Evolutionary conservation across 1,140 invertebrate species (phyloP).

Genomic region (Pseudomyrmex pallidus): DNA sequence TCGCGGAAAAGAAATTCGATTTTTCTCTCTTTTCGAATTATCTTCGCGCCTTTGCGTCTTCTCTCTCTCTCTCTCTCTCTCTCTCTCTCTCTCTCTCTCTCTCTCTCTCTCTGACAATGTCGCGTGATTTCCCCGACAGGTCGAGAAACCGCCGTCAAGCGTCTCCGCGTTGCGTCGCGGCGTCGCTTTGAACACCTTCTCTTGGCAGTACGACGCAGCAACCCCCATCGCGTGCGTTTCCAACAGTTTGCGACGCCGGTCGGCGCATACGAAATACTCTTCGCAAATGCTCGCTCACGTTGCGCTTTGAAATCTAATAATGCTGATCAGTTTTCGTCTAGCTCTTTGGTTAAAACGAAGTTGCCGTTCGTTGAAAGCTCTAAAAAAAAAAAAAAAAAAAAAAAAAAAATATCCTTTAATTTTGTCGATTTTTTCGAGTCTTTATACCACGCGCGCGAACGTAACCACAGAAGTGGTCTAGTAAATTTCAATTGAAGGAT

Average conservation of each 20-base stretch:
- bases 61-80: too few species aligned
- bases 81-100: too few species aligned
- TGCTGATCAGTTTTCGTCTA: slow-evolving; percentile 2
- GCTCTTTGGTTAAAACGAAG: slow-evolving; percentile 3
- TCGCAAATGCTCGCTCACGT: slow-evolving; percentile 21
- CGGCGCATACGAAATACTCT: slow-evolving; percentile 49
- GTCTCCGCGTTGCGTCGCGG: slow-evolving; percentile 25
- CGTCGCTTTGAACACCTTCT: slow-evolving; percentile 34
- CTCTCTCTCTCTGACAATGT: slow-evolving; percentile 31
- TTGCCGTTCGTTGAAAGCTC: neutral
- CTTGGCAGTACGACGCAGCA: slow-evolving; percentile 13
- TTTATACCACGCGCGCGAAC: neutral
- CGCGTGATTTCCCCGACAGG: slow-evolving; percentile 6
- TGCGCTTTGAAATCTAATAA: slow-evolving; percentile 44
- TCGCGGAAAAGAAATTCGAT: too few species aligned
- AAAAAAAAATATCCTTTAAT: neutral
- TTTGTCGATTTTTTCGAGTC: neutral
- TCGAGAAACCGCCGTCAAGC: slow-evolving; percentile 22
- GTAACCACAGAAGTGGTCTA: too few species aligned
- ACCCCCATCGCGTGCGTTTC: neutral
- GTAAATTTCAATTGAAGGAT: neutral
- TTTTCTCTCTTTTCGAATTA: neutral
- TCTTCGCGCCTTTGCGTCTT: neutral
- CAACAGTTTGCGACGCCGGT: slow-evolving; percentile 32
- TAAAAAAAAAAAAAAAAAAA: neutral